Conservation (phyloP, 2,797 vertebrate genomes). For the Halcyon chelicuti region DNA sequence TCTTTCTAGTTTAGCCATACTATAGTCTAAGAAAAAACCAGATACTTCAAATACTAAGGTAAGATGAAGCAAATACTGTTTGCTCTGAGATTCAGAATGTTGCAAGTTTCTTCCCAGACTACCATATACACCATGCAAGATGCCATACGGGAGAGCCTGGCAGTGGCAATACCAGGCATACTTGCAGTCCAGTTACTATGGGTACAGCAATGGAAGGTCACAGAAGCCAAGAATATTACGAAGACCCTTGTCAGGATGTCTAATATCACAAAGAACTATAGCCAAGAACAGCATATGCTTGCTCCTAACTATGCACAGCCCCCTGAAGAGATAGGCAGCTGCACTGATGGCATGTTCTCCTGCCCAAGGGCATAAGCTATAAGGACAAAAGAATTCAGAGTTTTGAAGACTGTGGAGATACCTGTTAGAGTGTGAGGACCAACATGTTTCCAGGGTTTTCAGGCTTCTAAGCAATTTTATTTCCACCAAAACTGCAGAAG, state of each 20-base stretch:
- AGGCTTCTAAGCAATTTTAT: not conserved
- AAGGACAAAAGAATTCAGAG: not conserved
- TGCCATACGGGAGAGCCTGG: not conserved
- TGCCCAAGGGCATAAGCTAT: not conserved
- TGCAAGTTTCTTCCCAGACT: not conserved
- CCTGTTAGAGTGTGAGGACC: not conserved
- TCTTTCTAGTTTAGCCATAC: not conserved
- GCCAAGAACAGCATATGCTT: not conserved
- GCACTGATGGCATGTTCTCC: not conserved
- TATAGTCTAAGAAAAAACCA: not conserved
- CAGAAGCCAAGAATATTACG: conserved; percentile 6
- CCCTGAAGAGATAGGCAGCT: not conserved
- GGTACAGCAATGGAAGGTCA: not conserved
- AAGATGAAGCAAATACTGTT: not conserved
- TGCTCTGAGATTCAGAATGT: not conserved
- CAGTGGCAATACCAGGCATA: not conserved
- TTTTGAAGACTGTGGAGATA: not conserved
- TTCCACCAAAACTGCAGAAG: not conserved
- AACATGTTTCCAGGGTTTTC: not conserved
- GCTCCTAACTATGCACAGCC: not conserved
- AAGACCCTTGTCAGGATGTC: conserved; percentile 11
- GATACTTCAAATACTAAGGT: not conserved
- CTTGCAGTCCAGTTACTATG: not conserved
- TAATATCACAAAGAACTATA: not conserved
- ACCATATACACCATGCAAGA: not conserved